Percentiles rank a stretch among this genome's conserved stretches.
These are phyloP conservation scores for Psittacula derbiana DNA, from an alignment of 2,797 vertebrate species.

Conservation along the genomic window DNA sequence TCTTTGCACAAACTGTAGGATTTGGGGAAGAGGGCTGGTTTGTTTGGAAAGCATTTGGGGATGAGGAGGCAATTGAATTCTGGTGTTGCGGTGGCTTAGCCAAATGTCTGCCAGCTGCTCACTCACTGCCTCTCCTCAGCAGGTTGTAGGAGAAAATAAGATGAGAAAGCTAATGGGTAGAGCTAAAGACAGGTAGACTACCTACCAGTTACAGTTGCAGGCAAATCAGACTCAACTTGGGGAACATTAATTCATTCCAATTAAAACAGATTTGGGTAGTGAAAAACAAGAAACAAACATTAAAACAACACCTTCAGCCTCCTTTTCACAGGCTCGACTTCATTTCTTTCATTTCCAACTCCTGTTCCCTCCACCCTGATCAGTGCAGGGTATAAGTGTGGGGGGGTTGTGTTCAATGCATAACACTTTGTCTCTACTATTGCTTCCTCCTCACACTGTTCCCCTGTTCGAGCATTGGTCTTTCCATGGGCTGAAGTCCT, in stretches of 20 bases:
- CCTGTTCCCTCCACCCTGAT: not conserved
- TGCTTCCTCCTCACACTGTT: not conserved
- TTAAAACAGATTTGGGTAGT: not conserved
- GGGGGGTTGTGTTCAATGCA: fast-evolving
- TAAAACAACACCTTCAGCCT: not conserved
- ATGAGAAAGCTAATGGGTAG: not conserved
- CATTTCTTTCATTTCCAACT: not conserved
- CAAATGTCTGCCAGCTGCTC: not conserved
- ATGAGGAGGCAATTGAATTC: not conserved
- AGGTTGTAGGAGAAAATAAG: not conserved
- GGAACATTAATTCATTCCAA: not conserved
- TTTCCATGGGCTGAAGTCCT: not conserved
- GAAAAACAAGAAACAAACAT: not conserved
- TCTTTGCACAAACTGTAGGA: not conserved
- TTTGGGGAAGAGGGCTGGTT: not conserved
- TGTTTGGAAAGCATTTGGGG: not conserved
- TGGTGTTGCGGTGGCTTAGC: not conserved
- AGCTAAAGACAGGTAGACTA: not conserved
- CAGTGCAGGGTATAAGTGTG: fast-evolving
- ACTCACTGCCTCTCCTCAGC: not conserved
- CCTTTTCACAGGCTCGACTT: not conserved
- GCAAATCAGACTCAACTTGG: not conserved
- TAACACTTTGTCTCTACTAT: not conserved
- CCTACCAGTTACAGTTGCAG: not conserved
- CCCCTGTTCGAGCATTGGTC: not conserved